phyloP scores from a whole-genome alignment of 2,113 vertebrate genomes.

The Pseudorectes ferrugineus region DNA sequence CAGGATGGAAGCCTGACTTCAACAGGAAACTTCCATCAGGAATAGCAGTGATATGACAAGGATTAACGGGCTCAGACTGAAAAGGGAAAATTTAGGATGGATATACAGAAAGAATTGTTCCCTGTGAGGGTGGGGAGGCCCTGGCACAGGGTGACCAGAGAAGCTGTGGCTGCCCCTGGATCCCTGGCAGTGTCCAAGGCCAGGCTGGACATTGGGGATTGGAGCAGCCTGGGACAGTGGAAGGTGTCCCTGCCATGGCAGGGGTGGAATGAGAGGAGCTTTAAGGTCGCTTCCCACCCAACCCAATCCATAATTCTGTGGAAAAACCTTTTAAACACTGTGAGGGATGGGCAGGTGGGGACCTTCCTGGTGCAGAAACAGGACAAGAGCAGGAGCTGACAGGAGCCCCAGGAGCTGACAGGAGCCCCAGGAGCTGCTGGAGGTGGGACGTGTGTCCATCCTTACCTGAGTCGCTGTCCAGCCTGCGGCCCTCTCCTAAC shows the following conservation, averaged over 20 bases:
- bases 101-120: background rate
- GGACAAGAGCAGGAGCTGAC: background rate
- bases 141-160: background rate
- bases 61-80: background rate
- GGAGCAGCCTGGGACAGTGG: background rate
- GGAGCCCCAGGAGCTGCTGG: background rate
- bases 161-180: background rate
- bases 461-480: conserved; percentile 59
- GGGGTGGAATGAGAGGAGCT: accelerated
- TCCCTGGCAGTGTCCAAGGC: background rate
- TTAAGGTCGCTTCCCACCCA: background rate
- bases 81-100: background rate
- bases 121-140: background rate
- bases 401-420: background rate
- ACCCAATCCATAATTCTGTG: background rate
- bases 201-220: background rate
- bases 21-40: background rate
- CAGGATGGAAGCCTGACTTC: background rate
- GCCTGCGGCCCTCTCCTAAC: conserved; percentile 15
- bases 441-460: accelerated
- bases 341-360: background rate
- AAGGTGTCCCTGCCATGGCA: background rate
- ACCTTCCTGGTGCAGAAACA: background rate
- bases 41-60: background rate
- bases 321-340: accelerated